Evolutionary conservation across 2,797 vertebrate species (phyloP), one percentile per base, ranked within the genome.

Genomic region (Jordanella pulchra): DNA sequence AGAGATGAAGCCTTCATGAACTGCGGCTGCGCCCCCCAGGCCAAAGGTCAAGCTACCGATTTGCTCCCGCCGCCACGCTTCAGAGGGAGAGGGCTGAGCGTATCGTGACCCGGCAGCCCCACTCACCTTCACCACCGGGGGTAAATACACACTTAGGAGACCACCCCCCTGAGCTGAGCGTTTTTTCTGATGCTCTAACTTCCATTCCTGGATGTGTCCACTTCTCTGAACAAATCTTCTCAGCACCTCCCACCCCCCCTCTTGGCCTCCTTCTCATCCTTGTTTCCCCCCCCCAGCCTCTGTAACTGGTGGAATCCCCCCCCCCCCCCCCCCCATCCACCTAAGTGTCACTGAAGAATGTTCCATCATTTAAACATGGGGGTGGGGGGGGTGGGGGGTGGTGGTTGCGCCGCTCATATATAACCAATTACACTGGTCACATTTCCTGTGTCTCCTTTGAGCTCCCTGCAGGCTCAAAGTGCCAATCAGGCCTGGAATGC

Each of bases 401-500:
- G 85, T 78, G 88, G 86, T 89, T 87, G 83, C 87, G 82, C 78
- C 47, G 84, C 92, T 93, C 94, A 94, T 94, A 94, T 94, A 94
- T 94, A 93, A 95, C 94, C 93, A 92, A 94, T 95, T 95, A 94
- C 90, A 93, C 92, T 92, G 94, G 92, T 93, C 93, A 93, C 93
- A 94, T 95, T 95, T 95, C 94, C 94, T 95, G 92, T 93, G 89
- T 90, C 87, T 93, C 91, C 91, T 94, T 94, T 94, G 91, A 94
- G 89, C 87, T 91, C 89, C 92, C 92, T 87, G 88, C 91, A 80
- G 89, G 87, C 93, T 95, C 92, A 92, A 93, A 95, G 94, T 95
- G 93, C 93, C 94, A 95, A 94, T 95, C 93, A 95, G 92, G 90
- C 84, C 87, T 89, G 94, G 94, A 95, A 95, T 95, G 94, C 91